Evolutionary conservation across 2,797 vertebrate genomes (phyloP).

Genomic region (Presbytis comata): DNA sequence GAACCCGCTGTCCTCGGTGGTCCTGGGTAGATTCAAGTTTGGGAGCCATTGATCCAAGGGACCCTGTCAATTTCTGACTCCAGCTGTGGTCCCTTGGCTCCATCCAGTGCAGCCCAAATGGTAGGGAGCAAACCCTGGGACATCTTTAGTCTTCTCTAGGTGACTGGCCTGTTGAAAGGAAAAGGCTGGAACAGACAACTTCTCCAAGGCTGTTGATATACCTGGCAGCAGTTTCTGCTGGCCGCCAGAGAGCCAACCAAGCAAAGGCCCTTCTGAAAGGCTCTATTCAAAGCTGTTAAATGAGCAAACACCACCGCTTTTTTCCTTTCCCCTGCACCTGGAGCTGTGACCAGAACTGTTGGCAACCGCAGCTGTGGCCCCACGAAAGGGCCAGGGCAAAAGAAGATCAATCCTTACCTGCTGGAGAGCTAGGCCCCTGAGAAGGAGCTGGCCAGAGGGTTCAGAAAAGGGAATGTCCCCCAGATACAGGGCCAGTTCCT

Average conservation of each 20-base stretch:
- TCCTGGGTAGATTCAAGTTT: background rate
- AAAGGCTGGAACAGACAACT: background rate
- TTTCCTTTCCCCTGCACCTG: slow-evolving; percentile 70
- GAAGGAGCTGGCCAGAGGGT: background rate
- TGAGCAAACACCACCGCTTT: slow-evolving; percentile 51
- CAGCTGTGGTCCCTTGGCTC: background rate
- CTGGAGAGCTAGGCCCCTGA: background rate
- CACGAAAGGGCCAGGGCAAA: background rate
- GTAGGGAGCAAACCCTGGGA: background rate
- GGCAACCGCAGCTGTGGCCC: background rate
- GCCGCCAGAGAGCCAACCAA: background rate
- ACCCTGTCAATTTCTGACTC: background rate
- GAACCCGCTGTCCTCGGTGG: background rate
- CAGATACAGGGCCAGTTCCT: background rate
- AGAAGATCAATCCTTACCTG: background rate
- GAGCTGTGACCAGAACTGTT: slow-evolving; percentile 49
- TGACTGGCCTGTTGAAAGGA: background rate
- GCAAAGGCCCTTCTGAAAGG: slow-evolving; percentile 78
- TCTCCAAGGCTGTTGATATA: slow-evolving; percentile 2
- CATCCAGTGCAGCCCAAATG: background rate
- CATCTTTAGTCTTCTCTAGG: background rate
- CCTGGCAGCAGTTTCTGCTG: background rate
- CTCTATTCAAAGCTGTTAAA: slow-evolving; percentile 62
- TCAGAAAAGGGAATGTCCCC: background rate
- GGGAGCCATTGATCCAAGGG: background rate